Conservation (phyloP, 1,140 invertebrate genomes). For the Trinorchestia longiramus region DNA sequence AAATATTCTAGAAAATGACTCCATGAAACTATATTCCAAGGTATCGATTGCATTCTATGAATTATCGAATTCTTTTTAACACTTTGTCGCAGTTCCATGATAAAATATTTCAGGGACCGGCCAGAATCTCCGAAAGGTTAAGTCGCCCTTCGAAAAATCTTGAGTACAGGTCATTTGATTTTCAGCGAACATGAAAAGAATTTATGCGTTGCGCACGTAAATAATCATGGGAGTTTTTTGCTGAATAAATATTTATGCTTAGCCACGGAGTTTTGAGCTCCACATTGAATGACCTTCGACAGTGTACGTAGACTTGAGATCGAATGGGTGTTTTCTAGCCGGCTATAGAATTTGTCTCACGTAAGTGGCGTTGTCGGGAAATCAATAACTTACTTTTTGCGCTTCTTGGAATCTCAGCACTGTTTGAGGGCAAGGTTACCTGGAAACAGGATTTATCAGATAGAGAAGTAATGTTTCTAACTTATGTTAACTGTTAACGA, state of each 20-base stretch:
- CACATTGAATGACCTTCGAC: conserved; percentile 32
- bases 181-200: conserved; percentile 28
- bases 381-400: conserved; percentile 12
- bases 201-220: not conserved
- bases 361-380: not conserved
- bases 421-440: not conserved
- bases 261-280: not conserved
- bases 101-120: not conserved
- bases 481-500: too few species aligned
- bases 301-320: not conserved
- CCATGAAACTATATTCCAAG: not conserved
- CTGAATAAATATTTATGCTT: not conserved
- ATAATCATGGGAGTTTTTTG: not conserved
- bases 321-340: not conserved
- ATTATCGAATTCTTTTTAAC: not conserved
- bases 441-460: not conserved
- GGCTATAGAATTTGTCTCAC: not conserved
- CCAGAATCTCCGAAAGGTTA: conserved; percentile 22
- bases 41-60: conserved; percentile 23
- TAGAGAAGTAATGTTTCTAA: not conserved
- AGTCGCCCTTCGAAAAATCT: conserved; percentile 32
- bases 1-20: not conserved
- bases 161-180: conserved; percentile 18
- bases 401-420: not conserved
- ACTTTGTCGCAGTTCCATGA: not conserved